phyloP scores from a whole-genome alignment of 1,140 invertebrate genomes.

The Chelonus insularis region DNA sequence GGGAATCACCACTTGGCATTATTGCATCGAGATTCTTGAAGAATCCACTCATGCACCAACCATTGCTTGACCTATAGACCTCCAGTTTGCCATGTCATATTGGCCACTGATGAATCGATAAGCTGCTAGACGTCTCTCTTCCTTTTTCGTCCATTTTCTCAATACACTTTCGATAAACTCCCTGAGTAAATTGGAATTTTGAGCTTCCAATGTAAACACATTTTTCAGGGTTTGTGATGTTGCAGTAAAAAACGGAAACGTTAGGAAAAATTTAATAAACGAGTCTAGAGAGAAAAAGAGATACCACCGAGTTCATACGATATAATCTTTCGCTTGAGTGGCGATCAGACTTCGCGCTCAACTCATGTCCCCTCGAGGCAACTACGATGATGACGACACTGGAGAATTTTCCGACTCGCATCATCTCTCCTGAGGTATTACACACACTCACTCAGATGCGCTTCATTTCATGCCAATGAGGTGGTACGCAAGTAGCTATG shows the following conservation, averaged over 20 bases:
- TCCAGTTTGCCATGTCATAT: not conserved
- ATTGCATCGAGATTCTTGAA: not conserved
- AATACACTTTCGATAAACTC: too few relatives aligned
- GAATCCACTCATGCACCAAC: not conserved
- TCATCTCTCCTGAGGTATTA: constrained; percentile 4
- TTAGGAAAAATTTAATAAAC: constrained; percentile 11
- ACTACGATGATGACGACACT: constrained; percentile 1
- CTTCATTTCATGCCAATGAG: constrained; percentile 9
- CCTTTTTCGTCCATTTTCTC: too few relatives aligned
- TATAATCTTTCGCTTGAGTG: constrained; percentile 11
- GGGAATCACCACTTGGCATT: too few relatives aligned
- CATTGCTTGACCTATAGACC: constrained; percentile 5
- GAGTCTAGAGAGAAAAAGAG: not conserved
- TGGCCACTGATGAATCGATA: constrained; percentile 16
- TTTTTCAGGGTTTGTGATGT: not conserved
- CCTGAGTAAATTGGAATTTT: too few relatives aligned
- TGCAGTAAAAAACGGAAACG: not conserved
- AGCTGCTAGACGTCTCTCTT: constrained; percentile 1
- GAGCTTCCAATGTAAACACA: not conserved
- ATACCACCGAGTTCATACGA: constrained; percentile 3
- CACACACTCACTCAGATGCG: not conserved
- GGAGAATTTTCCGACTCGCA: constrained; percentile 5
- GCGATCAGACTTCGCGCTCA: constrained; percentile 1
- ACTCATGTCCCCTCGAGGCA: constrained; percentile 10
- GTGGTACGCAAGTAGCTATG: too few relatives aligned